Evolutionary conservation across 2,797 vertebrate genomes (phyloP).

Genomic region (Cuniculus paca): DNA sequence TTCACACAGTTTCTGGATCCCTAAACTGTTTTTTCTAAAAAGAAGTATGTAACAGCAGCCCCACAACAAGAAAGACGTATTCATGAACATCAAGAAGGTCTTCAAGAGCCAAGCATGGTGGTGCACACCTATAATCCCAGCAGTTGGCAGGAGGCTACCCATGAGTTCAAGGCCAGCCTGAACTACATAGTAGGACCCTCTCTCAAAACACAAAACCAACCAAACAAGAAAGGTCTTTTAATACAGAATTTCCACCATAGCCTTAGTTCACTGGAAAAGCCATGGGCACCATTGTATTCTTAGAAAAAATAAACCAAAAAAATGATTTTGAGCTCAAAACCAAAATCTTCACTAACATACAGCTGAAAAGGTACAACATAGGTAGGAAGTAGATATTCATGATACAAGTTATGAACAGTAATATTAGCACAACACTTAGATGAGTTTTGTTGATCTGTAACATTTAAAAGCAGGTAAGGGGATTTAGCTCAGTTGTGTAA

Average conservation of each 20-base stretch:
- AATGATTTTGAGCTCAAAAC: neutral
- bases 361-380: neutral
- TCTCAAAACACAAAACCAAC: neutral
- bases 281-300: neutral
- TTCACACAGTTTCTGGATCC: slow-evolving; percentile 15
- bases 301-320: neutral
- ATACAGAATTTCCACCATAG: neutral
- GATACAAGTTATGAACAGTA: neutral
- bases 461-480: neutral
- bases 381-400: neutral
- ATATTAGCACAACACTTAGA: neutral
- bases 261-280: neutral
- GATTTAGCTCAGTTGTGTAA: too few species aligned
- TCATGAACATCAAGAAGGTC: slow-evolving; percentile 11
- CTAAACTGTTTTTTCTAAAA: neutral
- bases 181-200: neutral
- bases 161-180: neutral
- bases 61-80: neutral
- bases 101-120: neutral
- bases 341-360: neutral
- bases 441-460: slow-evolving; percentile 32
- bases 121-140: neutral
- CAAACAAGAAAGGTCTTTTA: neutral
- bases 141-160: neutral
- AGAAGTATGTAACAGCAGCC: neutral